These are phyloP conservation scores for Melanostigma gelatinosum DNA, from an alignment of 2,113 vertebrate genomes.

Conservation along the genomic window DNA sequence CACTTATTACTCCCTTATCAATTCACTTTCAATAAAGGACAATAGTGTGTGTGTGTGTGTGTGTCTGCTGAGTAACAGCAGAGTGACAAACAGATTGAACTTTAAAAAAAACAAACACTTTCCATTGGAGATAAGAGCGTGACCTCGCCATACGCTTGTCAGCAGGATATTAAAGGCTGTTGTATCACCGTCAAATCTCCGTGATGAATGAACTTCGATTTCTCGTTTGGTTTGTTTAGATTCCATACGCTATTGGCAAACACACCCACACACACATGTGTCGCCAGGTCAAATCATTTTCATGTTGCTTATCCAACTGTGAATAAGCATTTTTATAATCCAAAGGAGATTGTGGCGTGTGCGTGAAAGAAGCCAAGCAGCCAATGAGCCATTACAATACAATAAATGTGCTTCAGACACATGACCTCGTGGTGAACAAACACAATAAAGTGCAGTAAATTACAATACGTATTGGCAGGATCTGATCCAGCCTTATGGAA, in stretches of 20 bases:
- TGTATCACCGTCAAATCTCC: slow-evolving; percentile 54
- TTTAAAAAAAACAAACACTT: slow-evolving; percentile 52
- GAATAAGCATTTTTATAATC: slow-evolving; percentile 57
- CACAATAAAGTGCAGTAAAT: slow-evolving; percentile 39
- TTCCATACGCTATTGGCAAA: slow-evolving; percentile 44
- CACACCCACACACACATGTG: slow-evolving; percentile 15
- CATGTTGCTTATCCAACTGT: slow-evolving; percentile 39
- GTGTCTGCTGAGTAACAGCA: slow-evolving; percentile 42
- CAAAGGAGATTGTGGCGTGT: slow-evolving; percentile 47
- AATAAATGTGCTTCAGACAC: slow-evolving; percentile 36
- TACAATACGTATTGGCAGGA: slow-evolving; percentile 6
- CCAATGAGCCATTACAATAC: slow-evolving; percentile 16
- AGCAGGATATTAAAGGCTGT: slow-evolving; percentile 67
- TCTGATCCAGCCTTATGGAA: not conserved
- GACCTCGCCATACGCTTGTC: not conserved
- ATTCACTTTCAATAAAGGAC: slow-evolving; percentile 41
- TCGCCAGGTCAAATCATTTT: slow-evolving; percentile 33
- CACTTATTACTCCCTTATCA: slow-evolving; percentile 45
- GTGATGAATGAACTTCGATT: slow-evolving; percentile 64
- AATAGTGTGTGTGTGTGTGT: not conserved
- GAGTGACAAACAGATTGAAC: slow-evolving; percentile 47
- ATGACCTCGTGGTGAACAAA: slow-evolving; percentile 51
- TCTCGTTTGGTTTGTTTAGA: slow-evolving; percentile 60
- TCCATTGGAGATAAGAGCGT: slow-evolving; percentile 57
- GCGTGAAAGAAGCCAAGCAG: slow-evolving; percentile 22